Percentiles rank a stretch among this genome's conserved stretches.
phyloP scores from a whole-genome alignment of 2,888 invertebrate species.

The Heteromyza rotundicornis region DNA sequence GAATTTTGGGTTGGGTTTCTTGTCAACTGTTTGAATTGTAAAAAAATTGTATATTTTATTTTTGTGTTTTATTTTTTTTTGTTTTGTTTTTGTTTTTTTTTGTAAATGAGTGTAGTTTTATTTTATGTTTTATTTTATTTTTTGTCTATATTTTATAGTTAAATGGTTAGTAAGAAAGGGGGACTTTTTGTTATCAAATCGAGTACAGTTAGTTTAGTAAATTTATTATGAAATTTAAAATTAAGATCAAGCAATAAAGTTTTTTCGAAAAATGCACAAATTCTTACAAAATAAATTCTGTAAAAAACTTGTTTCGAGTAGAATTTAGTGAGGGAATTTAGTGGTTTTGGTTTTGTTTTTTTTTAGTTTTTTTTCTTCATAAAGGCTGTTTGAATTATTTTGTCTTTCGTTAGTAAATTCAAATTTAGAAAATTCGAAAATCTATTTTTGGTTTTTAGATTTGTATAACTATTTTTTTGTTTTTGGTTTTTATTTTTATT shows the following conservation, averaged over 20 bases:
- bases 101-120: conserved; percentile 28
- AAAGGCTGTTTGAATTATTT: conserved; percentile 11
- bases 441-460: conserved; percentile 19
- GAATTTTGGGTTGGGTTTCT: too few relatives aligned
- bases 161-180: too few relatives aligned
- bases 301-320: conserved; percentile 29
- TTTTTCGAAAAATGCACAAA: conserved; percentile 17
- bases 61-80: conserved; percentile 11
- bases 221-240: too few relatives aligned
- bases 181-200: conserved; percentile 15
- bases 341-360: conserved; percentile 9
- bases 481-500: conserved; percentile 17
- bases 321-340: conserved; percentile 30
- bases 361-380: conserved; percentile 7
- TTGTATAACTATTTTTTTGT: conserved; percentile 13
- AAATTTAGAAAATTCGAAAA: conserved; percentile 28
- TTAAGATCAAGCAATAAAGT: conserved; percentile 19
- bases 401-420: conserved; percentile 12
- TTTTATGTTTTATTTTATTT: conserved; percentile 17
- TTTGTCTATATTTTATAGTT: too few relatives aligned
- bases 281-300: conserved; percentile 29
- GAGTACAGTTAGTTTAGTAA: too few relatives aligned
- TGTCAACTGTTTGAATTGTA: conserved; percentile 23
- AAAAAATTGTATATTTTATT: conserved; percentile 11
- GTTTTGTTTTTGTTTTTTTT: conserved; percentile 15